phyloP scores from a whole-genome alignment of 2,888 invertebrate genomes.

The Tenodera sinensis region DNA sequence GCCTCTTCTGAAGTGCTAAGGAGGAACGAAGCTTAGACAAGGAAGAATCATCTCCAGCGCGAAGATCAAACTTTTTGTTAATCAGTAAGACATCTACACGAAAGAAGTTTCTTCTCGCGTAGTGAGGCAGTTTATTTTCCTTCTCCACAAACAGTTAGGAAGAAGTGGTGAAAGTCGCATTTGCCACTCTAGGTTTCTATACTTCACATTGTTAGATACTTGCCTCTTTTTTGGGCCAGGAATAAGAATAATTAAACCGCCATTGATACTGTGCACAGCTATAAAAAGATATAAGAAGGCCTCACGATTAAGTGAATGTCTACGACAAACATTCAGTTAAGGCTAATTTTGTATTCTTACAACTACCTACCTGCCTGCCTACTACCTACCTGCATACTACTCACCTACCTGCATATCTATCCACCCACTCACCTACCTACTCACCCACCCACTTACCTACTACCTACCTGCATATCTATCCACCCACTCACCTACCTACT shows the following conservation, averaged over 20 bases:
- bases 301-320: too few species aligned
- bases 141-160: not conserved
- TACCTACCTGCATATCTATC: too few species aligned
- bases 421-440: too few species aligned
- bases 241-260: not conserved
- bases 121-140: not conserved
- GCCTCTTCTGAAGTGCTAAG: not conserved
- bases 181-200: not conserved
- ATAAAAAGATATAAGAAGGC: not conserved
- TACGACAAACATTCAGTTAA: too few species aligned
- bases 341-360: too few species aligned
- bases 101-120: not conserved
- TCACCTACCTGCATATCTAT: too few species aligned
- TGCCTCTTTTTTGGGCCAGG: not conserved
- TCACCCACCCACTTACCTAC: too few species aligned
- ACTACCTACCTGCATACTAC: too few species aligned
- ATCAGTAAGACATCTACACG: conserved; percentile 14
- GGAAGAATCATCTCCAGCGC: not conserved
- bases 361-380: too few species aligned
- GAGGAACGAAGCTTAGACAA: not conserved
- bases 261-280: not conserved
- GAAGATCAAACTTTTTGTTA: not conserved
- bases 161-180: not conserved
- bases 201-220: not conserved
- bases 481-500: too few species aligned